Percentiles rank a stretch among this genome's conserved stretches.
These are phyloP conservation scores for Sarcophilus harrisii DNA, from an alignment of 2,797 vertebrate species.

Conservation along the genomic window DNA sequence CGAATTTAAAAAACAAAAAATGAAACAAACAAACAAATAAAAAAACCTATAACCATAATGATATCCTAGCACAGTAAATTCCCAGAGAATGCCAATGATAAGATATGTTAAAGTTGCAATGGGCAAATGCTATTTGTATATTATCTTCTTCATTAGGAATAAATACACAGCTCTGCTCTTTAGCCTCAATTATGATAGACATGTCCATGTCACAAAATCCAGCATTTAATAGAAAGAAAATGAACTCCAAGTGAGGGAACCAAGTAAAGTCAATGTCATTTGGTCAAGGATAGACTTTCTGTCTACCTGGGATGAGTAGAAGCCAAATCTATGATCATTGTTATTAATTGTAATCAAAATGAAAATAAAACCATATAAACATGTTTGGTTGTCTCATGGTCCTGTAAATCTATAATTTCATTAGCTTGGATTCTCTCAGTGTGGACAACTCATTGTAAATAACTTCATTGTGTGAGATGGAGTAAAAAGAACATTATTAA, in stretches of 20 bases:
- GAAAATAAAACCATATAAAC: not conserved
- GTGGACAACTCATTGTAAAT: too few species aligned
- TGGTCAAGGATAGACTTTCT: not conserved
- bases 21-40: too few species aligned
- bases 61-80: not conserved
- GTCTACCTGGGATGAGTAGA: not conserved
- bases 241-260: not conserved
- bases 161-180: not conserved
- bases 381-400: not conserved
- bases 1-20: not conserved
- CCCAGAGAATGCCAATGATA: not conserved
- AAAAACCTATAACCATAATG: not conserved
- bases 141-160: not conserved
- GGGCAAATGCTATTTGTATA: not conserved
- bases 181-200: not conserved
- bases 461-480: too few species aligned
- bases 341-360: not conserved
- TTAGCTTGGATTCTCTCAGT: not conserved
- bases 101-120: not conserved
- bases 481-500: not conserved
- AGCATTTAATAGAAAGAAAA: not conserved
- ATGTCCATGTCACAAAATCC: not conserved
- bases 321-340: not conserved
- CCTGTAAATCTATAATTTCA: not conserved
- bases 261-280: not conserved